Evolutionary conservation across 2,888 invertebrate species (phyloP), one percentile per base, ranked within the genome.

Genomic region (Hyposoter dolosus): DNA sequence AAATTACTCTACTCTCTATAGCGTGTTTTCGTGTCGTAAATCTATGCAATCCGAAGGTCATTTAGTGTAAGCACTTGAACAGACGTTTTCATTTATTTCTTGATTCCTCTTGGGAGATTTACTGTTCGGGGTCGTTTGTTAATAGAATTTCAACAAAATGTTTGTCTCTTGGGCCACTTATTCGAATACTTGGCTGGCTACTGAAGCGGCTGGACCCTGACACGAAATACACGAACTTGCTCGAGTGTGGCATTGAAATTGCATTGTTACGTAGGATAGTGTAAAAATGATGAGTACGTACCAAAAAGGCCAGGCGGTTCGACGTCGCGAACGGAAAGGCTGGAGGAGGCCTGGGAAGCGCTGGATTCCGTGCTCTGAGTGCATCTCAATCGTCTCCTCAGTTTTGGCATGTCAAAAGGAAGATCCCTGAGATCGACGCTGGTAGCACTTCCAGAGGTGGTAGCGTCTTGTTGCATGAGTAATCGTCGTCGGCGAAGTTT

Each of bases 361-460:
- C 96, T 96, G 83, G 96, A 96, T 92, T 97, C 97, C 84, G 96
- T 96, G 90, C 96, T 96, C 91, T 90, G 94, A 88, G 92, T 95
- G 93, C 91, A 96, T 88, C 97, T 95, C 90, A 98, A 94, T 88
- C 97, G 96, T 77, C 98, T 95, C 87, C 97, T 95, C 83, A 98
- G 94, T 94, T 98, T 98, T 45, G 98, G 98, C 98, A 98, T 98
- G 93, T 98, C 98, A 93, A 98, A 98, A 82, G 98, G 98, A 92
- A 98, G 95, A 93, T 98, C 96, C 88, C 97, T 95, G 76, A 98
- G 95, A 93, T 98, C 98, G 65, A 97, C 97, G 17, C 96, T 96
- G 10, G 96, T 96, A 63, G 96, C 96, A 91, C 96, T 96, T 56
- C 96, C 96, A 7, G 96, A 96, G 89, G 97, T 97, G 78, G 97